These are phyloP conservation scores for Nycticebus coucang DNA, from an alignment of 2,113 vertebrate species.

Conservation along the genomic window DNA sequence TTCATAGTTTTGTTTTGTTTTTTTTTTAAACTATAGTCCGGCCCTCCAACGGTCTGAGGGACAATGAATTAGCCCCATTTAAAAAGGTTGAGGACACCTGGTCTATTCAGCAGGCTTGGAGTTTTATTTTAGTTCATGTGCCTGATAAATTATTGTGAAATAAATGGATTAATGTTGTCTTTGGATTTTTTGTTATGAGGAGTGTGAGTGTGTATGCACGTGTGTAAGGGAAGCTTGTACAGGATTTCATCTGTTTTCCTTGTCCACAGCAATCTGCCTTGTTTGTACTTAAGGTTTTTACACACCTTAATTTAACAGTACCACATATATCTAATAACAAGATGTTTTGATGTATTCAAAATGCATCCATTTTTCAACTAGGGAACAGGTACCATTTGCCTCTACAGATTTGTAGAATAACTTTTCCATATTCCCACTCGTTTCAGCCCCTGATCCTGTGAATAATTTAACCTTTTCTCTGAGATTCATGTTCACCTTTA, in stretches of 20 bases:
- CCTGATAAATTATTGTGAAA: neutral
- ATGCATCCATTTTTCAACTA: neutral
- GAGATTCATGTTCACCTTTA: constrained; percentile 49
- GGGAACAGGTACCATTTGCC: neutral
- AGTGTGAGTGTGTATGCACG: neutral
- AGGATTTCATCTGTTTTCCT: neutral
- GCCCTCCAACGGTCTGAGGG: too few species aligned
- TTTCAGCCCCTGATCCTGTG: neutral
- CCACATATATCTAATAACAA: neutral
- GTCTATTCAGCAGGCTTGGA: too few species aligned
- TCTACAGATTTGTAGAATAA: constrained; percentile 12
- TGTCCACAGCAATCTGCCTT: neutral
- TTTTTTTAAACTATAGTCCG: too few species aligned
- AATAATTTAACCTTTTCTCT: constrained; percentile 66
- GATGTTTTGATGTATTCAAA: constrained; percentile 29
- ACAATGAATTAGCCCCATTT: too few species aligned
- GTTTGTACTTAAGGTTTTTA: neutral
- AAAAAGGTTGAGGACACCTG: too few species aligned
- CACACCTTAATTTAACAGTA: neutral
- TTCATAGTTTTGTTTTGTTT: too few species aligned
- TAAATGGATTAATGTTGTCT: neutral
- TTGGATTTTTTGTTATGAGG: neutral
- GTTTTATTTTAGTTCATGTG: neutral
- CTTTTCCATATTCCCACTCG: neutral
- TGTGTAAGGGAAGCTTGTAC: neutral